phyloP scores from a whole-genome alignment of 2,113 vertebrate species.

The Cettia cetti region DNA sequence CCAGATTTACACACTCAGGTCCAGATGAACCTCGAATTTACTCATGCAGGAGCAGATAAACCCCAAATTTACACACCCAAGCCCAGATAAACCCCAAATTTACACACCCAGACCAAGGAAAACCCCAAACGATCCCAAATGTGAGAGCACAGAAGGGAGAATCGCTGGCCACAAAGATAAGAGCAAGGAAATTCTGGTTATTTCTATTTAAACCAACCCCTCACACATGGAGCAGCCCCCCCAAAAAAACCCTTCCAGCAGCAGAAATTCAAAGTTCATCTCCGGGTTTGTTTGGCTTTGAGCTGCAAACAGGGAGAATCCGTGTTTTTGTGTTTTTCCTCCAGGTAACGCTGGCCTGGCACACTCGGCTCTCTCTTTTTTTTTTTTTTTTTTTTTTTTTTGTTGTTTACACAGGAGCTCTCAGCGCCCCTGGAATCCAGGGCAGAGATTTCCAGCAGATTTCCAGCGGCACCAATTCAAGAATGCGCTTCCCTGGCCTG shows the following conservation, averaged over 20 bases:
- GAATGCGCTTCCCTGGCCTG: not conserved
- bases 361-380: not conserved
- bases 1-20: no score
- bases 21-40: no score
- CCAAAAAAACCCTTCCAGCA: rapidly evolving
- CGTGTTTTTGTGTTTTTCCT: not conserved
- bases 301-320: not conserved
- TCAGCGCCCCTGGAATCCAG: not conserved
- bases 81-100: no score
- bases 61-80: no score
- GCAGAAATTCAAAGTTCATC: not conserved
- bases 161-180: not conserved
- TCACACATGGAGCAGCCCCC: not conserved
- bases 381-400: not conserved
- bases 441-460: not conserved
- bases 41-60: no score
- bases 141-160: rapidly evolving
- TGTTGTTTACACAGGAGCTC: not conserved
- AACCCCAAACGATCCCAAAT: rapidly evolving
- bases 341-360: not conserved
- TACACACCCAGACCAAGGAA: no score
- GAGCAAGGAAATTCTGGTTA: rapidly evolving
- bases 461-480: not conserved
- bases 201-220: not conserved
- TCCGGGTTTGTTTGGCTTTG: not conserved